Evolutionary conservation across 2,797 vertebrate genomes (phyloP).

Genomic region (Oceanodroma leucorhoa): DNA sequence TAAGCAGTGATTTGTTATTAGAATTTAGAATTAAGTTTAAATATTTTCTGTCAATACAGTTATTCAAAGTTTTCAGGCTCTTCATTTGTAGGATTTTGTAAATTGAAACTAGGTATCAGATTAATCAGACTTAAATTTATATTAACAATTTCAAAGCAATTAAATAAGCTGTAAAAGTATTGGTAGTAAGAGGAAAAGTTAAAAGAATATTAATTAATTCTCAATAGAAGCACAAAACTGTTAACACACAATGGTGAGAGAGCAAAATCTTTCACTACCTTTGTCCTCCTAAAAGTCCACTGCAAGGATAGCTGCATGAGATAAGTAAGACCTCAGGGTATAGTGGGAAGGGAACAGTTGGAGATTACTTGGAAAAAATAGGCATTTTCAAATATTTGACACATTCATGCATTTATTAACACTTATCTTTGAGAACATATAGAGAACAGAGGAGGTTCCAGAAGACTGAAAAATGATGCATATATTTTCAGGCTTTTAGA

Average conservation of each 20-base stretch:
- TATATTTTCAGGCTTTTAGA: background rate
- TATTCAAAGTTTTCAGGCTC: background rate
- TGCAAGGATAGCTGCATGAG: background rate
- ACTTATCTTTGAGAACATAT: background rate
- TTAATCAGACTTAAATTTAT: background rate
- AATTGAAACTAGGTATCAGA: background rate
- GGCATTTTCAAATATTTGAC: background rate
- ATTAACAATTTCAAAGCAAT: background rate
- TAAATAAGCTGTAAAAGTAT: background rate
- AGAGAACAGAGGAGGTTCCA: background rate
- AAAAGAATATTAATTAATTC: background rate
- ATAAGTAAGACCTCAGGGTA: background rate
- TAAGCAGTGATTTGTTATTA: background rate
- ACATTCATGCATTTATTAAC: background rate
- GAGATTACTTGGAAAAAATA: background rate
- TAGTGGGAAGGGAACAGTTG: background rate
- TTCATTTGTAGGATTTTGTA: background rate
- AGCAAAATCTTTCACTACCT: accelerated
- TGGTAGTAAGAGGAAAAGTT: background rate
- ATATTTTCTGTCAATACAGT: background rate
- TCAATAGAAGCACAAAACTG: background rate
- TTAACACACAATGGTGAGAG: background rate
- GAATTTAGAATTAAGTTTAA: background rate
- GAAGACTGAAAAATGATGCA: background rate
- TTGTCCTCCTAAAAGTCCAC: background rate